A percentile compares a stretch with the other conserved stretches of the same genome.
These are phyloP conservation scores for Drosophila kurseongensis DNA, from an alignment of 1,140 invertebrate species.

Conservation along the genomic window DNA sequence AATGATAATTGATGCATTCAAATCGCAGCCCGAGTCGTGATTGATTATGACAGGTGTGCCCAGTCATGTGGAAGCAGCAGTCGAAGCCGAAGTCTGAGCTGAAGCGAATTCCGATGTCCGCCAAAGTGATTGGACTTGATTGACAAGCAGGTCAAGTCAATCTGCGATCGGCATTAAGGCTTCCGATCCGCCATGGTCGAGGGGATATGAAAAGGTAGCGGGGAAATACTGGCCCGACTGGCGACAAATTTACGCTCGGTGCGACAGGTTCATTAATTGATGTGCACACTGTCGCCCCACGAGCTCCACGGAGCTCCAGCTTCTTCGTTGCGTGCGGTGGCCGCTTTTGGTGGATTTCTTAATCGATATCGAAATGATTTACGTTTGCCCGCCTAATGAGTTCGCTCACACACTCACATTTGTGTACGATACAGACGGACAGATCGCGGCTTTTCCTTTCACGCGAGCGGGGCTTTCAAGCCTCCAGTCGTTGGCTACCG, in stretches of 20 bases:
- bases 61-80: slow-evolving; percentile 67
- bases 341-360: slow-evolving; percentile 71
- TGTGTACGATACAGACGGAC: slow-evolving; percentile 4
- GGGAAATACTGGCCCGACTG: slow-evolving; percentile 34
- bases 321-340: slow-evolving; percentile 66
- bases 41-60: slow-evolving; percentile 76
- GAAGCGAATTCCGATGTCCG: slow-evolving; percentile 65
- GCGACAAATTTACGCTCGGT: slow-evolving; percentile 76
- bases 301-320: slow-evolving; percentile 49
- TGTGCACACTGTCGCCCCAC: slow-evolving; percentile 73
- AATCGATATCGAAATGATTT: slow-evolving; percentile 82
- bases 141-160: slow-evolving; percentile 72
- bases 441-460: slow-evolving; percentile 56
- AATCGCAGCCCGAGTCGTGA: slow-evolving; percentile 63
- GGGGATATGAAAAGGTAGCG: background rate
- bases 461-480: slow-evolving; percentile 54
- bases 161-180: slow-evolving; percentile 44
- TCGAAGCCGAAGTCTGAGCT: slow-evolving; percentile 4
- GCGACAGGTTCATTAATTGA: slow-evolving; percentile 80
- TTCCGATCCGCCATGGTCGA: slow-evolving; percentile 28
- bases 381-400: slow-evolving; percentile 77
- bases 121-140: slow-evolving; percentile 74
- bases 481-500: slow-evolving; percentile 36
- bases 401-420: slow-evolving; percentile 54
- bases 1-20: slow-evolving; percentile 76